A percentile compares a stretch with the other conserved stretches of the same genome.
Conservation (phyloP, 2,888 invertebrate genomes). For the Coelopa pilipes region DNA sequence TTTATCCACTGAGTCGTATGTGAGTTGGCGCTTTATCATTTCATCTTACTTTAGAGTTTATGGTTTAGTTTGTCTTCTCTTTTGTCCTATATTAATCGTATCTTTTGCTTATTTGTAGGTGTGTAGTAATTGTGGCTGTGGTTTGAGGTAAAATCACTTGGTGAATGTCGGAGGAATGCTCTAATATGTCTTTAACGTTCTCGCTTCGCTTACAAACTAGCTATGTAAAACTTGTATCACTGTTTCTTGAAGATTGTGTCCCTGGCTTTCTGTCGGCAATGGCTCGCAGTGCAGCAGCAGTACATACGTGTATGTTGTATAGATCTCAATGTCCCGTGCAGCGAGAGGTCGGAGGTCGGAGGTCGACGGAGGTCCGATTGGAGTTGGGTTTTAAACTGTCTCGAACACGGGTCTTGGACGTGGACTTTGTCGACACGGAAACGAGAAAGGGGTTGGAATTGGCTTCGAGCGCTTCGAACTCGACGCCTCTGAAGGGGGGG, state of each 20-base stretch:
- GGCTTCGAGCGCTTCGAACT: too few species aligned
- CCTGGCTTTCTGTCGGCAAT: too few species aligned
- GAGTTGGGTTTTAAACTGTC: too few species aligned
- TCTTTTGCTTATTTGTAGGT: not conserved
- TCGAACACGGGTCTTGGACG: too few species aligned
- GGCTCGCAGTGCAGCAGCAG: constrained; percentile 12
- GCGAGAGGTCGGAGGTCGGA: too few species aligned
- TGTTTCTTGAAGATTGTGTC: constrained; percentile 2
- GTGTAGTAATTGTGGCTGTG: not conserved
- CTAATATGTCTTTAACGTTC: constrained; percentile 5
- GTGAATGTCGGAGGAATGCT: not conserved
- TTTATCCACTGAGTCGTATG: constrained; percentile 55
- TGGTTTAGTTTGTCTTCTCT: not conserved
- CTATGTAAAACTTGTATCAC: constrained; percentile 11
- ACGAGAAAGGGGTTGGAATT: too few species aligned
- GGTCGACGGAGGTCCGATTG: too few species aligned
- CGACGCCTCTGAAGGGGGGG: too few species aligned
- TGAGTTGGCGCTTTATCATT: not conserved
- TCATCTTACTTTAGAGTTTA: not conserved
- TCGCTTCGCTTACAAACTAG: constrained; percentile 23
- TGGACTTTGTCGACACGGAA: too few species aligned
- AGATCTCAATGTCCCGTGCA: not conserved
- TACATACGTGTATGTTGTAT: not conserved
- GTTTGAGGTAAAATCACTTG: constrained; percentile 2
- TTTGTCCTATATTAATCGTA: constrained; percentile 6